Evolutionary conservation across 2,113 vertebrate genomes (phyloP), one percentile per base, ranked within the genome.

Genomic region (Trinectes maculatus): DNA sequence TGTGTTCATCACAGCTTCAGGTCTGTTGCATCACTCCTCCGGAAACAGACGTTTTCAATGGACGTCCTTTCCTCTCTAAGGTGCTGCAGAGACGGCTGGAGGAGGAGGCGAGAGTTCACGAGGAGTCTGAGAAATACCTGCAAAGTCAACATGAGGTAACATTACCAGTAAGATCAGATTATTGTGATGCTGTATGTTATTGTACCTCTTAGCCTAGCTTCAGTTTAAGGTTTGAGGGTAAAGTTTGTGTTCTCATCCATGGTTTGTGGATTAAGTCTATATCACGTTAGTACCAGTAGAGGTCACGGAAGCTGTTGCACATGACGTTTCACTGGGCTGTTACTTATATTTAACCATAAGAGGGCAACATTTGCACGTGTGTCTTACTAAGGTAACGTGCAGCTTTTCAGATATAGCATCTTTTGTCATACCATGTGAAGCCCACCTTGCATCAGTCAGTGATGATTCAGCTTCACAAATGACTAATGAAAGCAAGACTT

Each of bases 71-170:
- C 6, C 28, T 72, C 19, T 64, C 11, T 54, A 33, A 87, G 85
- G 5, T 78, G 44, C 29, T 83, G 47, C 36, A 69, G 4, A 46
- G 55, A 18, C 43, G 57, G 57, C n/a, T 86, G 15, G 44, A 22
- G 9, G 62, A 62, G 29, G 82, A 85, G 24, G 12, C 0, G 2
- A 64, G 31, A 40, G 21, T 52, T 63, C 71, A 86, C 0, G 39
- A 75, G 18, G 46, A 61, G 47, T 48, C 77, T 0, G 3, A 55
- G 26, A 46, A n/a, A n/a, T 80, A 71, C 52, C 70, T 85, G 39
- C 46, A 63, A 49, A 63, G 57, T 52, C 69, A 33, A 19, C 42
- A 80, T 2, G 5, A 74, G 87, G 87, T 87, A 26, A 59, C 8
- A 19, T 21, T 6, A 46, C 15, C 29, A 16, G 6, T 5, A 19